Evolutionary conservation across 2,888 invertebrate genomes (phyloP), one percentile per base, ranked within the genome.

Genomic region (Cerastis leucographa): DNA sequence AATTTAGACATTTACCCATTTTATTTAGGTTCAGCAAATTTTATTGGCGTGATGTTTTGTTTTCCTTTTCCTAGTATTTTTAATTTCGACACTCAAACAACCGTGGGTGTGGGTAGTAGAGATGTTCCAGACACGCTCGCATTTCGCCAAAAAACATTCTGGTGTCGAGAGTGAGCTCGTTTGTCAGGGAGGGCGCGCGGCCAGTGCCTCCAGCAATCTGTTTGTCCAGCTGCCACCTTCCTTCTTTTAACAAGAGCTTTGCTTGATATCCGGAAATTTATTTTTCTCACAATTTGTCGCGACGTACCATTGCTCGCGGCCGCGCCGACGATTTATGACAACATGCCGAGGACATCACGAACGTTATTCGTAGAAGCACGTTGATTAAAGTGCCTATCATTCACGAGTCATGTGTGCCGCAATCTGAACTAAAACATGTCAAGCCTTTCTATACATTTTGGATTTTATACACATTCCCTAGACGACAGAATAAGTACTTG

Each of bases 141-240:
- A 68, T 85, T 85, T 82, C 70, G 62, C 51, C 65, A 74, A 82
- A 85, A 92, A 90, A 94, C 92, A 92, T 92, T 92, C 40, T 92
- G 90, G 89, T 90, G 89, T 88, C 89, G 87, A 87, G 90, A 90
- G 89, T 89, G 80, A 87, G 92, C 91, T 94, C 94, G 93, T 95
- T 94, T 95, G 93, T 94, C 94, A 94, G 89, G 73, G 79, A 84
- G 85, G 80, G 85, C 66, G 78, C 81, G 83, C 87, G 88, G 89
- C 88, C 89, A 87, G 90, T 89, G 92, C 92, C 91, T 91, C 89
- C 86, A 90, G 91, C 94, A 92, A 94, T 94, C 94, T 95, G 94
- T 95, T 95, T 95, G 94, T 93, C 94, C 95, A 95, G 95, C 95
- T 95, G 95, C 93, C 93, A 93, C 93, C 93, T 92, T 93, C 89